phyloP scores from a whole-genome alignment of 2,797 vertebrate genomes.

The Varecia variegata region DNA sequence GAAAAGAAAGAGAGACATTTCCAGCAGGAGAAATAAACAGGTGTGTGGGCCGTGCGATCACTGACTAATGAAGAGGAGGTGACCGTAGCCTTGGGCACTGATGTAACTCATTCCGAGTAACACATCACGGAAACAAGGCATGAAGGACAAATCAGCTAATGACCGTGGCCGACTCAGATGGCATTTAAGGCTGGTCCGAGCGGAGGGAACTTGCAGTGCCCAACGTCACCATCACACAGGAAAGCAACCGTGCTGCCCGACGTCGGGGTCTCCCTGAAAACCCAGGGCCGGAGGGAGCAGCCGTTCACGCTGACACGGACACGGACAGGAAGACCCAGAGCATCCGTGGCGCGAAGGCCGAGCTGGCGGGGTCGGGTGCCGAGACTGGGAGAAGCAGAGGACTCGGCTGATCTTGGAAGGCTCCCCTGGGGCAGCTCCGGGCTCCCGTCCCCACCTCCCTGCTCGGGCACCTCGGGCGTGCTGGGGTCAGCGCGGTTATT shows the following conservation, averaged over 20 bases:
- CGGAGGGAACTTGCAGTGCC: neutral
- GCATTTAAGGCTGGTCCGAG: neutral
- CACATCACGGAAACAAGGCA: no score
- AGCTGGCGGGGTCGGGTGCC: accelerated
- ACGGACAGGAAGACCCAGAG: neutral
- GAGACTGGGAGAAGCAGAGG: neutral
- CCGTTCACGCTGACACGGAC: neutral
- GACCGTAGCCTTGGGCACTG: neutral
- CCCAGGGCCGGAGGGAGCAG: neutral
- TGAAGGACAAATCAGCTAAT: no score
- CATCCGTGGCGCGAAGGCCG: accelerated
- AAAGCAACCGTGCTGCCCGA: neutral
- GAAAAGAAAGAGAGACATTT: neutral
- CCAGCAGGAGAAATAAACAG: neutral
- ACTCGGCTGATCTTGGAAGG: neutral
- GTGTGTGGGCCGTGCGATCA: neutral
- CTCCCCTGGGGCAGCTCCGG: neutral
- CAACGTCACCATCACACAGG: accelerated
- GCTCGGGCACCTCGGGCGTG: accelerated
- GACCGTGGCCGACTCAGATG: no score
- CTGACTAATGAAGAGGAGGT: accelerated
- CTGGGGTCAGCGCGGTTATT: neutral
- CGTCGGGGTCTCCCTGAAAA: neutral
- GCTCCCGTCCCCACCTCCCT: no score
- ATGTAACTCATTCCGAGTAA: no score